These are phyloP conservation scores for Sebastes aleutianus DNA, from an alignment of 2,797 vertebrate species.

Conservation along the genomic window DNA sequence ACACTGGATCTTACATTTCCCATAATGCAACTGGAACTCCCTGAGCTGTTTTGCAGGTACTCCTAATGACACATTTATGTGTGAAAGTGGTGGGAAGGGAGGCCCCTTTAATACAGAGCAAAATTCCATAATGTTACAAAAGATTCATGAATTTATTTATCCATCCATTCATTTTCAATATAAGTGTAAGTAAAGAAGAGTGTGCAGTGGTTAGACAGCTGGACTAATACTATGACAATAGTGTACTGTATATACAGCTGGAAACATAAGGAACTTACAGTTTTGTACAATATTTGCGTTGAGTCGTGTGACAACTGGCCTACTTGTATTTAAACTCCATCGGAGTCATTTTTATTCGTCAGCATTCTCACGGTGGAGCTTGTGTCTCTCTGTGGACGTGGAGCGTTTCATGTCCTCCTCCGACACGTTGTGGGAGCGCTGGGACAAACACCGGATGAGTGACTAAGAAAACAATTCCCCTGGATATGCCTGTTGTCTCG, in stretches of 20 bases:
- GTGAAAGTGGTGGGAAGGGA: neutral
- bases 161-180: no score
- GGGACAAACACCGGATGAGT: slow-evolving; percentile 75
- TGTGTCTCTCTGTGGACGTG: slow-evolving; percentile 48
- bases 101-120: neutral
- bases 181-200: neutral
- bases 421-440: slow-evolving; percentile 46
- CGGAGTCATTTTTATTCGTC: slow-evolving; percentile 56
- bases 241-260: neutral
- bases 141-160: neutral
- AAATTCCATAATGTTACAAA: neutral
- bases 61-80: neutral
- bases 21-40: neutral
- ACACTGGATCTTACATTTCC: neutral
- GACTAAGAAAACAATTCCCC: slow-evolving; percentile 77
- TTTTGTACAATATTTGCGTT: slow-evolving; percentile 3
- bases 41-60: neutral
- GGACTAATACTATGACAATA: neutral
- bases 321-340: slow-evolving; percentile 44
- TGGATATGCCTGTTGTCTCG: slow-evolving; percentile 63
- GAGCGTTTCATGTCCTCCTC: slow-evolving; percentile 64
- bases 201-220: neutral
- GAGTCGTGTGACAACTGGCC: slow-evolving; percentile 40
- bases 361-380: slow-evolving; percentile 32
- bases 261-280: neutral